These are phyloP conservation scores for Mechanitis messenoides DNA, from an alignment of 2,888 invertebrate genomes.

Conservation along the genomic window DNA sequence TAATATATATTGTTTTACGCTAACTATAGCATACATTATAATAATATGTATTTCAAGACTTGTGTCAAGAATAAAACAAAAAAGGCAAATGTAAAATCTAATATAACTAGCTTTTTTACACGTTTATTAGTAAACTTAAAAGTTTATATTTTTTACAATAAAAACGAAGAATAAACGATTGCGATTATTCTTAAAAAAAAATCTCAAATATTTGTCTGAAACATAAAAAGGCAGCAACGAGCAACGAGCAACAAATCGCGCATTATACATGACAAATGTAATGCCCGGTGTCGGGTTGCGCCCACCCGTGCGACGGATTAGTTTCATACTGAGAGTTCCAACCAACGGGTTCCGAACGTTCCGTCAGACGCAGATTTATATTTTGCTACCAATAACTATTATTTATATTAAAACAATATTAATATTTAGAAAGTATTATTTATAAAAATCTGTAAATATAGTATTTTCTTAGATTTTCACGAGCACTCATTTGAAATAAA, in stretches of 20 bases:
- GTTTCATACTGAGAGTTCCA: constrained; percentile 39
- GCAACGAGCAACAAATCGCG: constrained; percentile 71
- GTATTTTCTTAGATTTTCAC: too few relatives aligned
- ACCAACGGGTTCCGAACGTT: constrained; percentile 13
- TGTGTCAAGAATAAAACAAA: too few relatives aligned
- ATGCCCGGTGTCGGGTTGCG: constrained; percentile 70
- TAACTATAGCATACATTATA: too few relatives aligned
- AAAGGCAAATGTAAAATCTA: too few relatives aligned
- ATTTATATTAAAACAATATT: not conserved
- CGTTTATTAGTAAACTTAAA: not conserved
- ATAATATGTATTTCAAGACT: too few relatives aligned
- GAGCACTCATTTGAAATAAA: too few relatives aligned
- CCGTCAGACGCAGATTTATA: constrained; percentile 1
- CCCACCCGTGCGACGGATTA: constrained; percentile 68
- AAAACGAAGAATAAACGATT: constrained; percentile 39
- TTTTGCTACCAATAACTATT: not conserved
- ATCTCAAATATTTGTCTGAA: constrained; percentile 62
- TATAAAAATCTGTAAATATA: too few relatives aligned
- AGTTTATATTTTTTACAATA: not conserved
- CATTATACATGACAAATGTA: constrained; percentile 77
- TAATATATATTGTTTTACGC: too few relatives aligned
- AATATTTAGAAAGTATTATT: not conserved
- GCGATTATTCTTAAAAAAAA: constrained; percentile 55
- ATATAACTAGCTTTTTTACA: too few relatives aligned
- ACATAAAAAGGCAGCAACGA: constrained; percentile 64